These are phyloP conservation scores for Alsophila aescularia DNA, from an alignment of 2,888 invertebrate genomes.

Conservation along the genomic window DNA sequence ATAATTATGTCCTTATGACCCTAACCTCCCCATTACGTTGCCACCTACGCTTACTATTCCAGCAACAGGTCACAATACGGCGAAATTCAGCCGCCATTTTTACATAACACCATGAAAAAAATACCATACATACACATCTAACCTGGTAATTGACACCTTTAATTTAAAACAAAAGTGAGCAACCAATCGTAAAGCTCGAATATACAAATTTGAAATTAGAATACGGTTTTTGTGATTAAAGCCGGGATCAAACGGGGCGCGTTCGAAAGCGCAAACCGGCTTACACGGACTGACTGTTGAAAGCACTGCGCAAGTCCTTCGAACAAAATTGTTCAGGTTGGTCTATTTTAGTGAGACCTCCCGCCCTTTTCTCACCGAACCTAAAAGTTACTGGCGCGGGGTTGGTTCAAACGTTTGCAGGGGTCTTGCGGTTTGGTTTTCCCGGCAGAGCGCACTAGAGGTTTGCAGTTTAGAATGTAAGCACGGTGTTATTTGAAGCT, in stretches of 20 bases:
- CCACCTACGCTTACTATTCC: constrained; percentile 21
- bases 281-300: constrained; percentile 54
- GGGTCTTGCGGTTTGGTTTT: constrained; percentile 49
- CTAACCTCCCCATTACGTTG: constrained; percentile 10
- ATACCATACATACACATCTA: constrained; percentile 13
- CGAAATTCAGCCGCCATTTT: constrained; percentile 13
- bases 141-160: constrained; percentile 24
- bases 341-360: constrained; percentile 50
- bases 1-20: not conserved
- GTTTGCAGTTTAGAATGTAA: constrained; percentile 40
- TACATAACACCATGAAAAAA: constrained; percentile 5
- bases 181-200: not conserved
- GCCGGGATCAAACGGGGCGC: constrained; percentile 37
- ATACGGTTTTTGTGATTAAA: not conserved
- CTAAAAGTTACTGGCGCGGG: constrained; percentile 12
- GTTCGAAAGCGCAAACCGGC: constrained; percentile 54
- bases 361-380: constrained; percentile 24
- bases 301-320: constrained; percentile 66
- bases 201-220: constrained; percentile 2
- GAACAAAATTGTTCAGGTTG: constrained; percentile 51
- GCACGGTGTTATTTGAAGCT: constrained; percentile 56
- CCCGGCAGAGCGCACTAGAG: constrained; percentile 44
- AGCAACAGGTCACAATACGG: constrained; percentile 22
- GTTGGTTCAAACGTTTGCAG: constrained; percentile 13
- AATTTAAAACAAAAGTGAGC: constrained; percentile 1